These are phyloP conservation scores for Scytalopus superciliaris DNA, from an alignment of 2,113 vertebrate genomes.

Conservation along the genomic window DNA sequence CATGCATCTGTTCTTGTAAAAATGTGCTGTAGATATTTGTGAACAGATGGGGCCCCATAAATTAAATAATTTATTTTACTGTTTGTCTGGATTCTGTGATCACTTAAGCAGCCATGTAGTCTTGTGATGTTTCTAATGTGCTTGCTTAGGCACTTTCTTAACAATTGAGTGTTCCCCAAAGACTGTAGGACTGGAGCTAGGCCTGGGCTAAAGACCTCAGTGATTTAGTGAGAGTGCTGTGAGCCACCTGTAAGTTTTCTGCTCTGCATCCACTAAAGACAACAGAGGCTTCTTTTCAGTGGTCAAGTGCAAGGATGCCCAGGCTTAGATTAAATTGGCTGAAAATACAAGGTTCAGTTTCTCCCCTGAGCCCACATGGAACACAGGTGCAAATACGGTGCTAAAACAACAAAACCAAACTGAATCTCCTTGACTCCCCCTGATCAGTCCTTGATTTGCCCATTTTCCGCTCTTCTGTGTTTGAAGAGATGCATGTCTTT, in stretches of 20 bases:
- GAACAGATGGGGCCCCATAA: slow-evolving; percentile 29
- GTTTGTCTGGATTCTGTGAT: slow-evolving; percentile 16
- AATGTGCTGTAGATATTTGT: neutral
- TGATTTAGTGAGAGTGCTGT: neutral
- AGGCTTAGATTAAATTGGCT: neutral
- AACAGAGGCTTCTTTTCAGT: neutral
- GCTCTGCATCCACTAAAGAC: neutral
- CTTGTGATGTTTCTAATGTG: slow-evolving; percentile 23
- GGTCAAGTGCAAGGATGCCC: neutral
- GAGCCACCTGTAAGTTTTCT: neutral
- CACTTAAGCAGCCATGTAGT: neutral
- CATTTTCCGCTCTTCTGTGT: neutral
- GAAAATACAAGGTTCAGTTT: neutral
- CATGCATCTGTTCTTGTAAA: slow-evolving; percentile 17
- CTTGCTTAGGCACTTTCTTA: slow-evolving; percentile 6
- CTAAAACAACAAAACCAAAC: neutral
- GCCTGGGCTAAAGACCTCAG: neutral
- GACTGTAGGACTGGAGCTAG: neutral
- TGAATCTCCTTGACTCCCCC: neutral
- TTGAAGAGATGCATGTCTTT: neutral
- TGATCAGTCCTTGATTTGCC: neutral
- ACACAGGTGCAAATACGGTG: neutral
- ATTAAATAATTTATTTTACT: slow-evolving; percentile 33
- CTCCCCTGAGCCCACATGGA: neutral
- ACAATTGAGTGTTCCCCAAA: neutral